phyloP scores from a whole-genome alignment of 1,140 invertebrate genomes.

The Papilio dardanus region DNA sequence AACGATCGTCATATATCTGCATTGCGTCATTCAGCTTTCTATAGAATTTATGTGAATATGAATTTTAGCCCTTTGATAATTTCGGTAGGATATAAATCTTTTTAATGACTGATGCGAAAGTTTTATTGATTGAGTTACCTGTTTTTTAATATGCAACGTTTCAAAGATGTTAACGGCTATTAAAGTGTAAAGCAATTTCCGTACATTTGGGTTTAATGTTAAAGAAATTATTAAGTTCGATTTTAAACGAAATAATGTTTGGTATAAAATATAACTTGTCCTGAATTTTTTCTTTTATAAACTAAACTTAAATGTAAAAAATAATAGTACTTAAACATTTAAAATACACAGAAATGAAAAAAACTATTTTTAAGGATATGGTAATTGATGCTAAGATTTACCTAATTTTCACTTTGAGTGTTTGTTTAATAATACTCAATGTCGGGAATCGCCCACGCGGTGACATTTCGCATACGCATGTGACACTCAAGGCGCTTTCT shows the following conservation, averaged over 20 bases:
- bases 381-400: constrained; percentile 15
- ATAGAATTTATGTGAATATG: constrained; percentile 26
- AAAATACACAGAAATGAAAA: background rate
- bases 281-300: background rate
- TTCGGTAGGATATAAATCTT: constrained; percentile 5
- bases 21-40: constrained; percentile 28
- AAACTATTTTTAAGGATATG: background rate
- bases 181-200: background rate
- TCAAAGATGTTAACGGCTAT: background rate
- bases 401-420: constrained; percentile 12
- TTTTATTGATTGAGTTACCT: background rate
- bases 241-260: background rate
- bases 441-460: constrained; percentile 8
- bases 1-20: constrained; percentile 15
- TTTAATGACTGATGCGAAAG: constrained; percentile 4
- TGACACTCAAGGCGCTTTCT: constrained; percentile 9
- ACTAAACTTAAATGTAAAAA: background rate
- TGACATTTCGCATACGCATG: constrained; percentile 20
- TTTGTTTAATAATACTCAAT: constrained; percentile 11
- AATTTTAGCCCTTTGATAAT: constrained; percentile 28
- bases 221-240: background rate
- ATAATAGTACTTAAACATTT: background rate
- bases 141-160: background rate
- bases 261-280: background rate
- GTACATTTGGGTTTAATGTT: background rate